Evolutionary conservation across 2,797 vertebrate genomes (phyloP), one percentile per base, ranked within the genome.

Genomic region (Taeniopygia guttata): DNA sequence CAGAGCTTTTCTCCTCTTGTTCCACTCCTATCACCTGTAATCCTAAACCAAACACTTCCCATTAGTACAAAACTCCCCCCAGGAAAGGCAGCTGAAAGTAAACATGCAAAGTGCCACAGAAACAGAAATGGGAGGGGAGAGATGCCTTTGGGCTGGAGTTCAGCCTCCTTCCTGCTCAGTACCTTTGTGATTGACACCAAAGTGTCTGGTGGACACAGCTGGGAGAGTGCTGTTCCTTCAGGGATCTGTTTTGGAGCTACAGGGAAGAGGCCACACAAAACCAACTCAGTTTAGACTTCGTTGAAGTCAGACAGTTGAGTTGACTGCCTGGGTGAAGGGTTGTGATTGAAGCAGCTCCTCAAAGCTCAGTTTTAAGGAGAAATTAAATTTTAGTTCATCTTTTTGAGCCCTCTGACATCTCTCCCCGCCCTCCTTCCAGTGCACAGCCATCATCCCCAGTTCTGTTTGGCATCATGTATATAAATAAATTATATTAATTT

Each of bases 401-500:
- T 18, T 21, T 10, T 36, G 46, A 91, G 76, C 73, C 55, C 19
- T 88, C 46, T 32, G 45, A 2, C 54, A 19, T 42, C 58, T 77
- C 77, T 83, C 67, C 86, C 52, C 46, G n/a, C 4, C 38, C 68
- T 90, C 78, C 78, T 55, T 67, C 52, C 91, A 88, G 76, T 20
- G 10, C 85, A 59, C 51, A 34, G 54, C 73, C 89, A 72, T 40
- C 63, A 54, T 14, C 45, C 23, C 30, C 67, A 63, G 38, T 60
- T 86, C 94, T 40, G 0, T 48, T 84, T 22, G 49, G 73, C 56
- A 4, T 48, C 21, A 17, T 0, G 7, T 83, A 60, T 16, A 96
- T 89, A 96, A 96, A 97, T 96, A 97, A 92, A 78, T 83, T 40
- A 92, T 5, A 85, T 91, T 94, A 95, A 91, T 29, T 94, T 93